A percentile compares a stretch with the other conserved stretches of the same genome.
Conservation (phyloP, 2,888 invertebrate genomes). For the Drosophila helvetica region DNA sequence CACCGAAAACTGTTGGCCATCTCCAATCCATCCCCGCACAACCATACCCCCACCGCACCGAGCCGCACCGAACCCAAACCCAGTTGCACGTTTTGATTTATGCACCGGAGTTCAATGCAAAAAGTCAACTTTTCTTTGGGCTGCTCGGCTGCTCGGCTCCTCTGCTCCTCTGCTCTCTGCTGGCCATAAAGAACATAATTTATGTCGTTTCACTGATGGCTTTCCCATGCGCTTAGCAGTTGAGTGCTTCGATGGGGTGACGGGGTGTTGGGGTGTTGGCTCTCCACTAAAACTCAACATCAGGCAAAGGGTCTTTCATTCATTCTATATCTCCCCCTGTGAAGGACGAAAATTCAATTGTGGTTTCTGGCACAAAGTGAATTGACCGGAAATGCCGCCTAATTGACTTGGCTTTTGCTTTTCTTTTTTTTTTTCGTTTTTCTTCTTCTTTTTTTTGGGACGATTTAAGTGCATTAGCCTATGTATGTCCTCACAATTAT, state of each 20-base stretch:
- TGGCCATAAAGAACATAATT: conserved; percentile 71
- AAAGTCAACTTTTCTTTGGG: conserved; percentile 65
- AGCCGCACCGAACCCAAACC: conserved; percentile 1
- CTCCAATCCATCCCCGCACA: not conserved
- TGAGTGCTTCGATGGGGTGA: conserved; percentile 43
- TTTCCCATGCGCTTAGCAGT: conserved; percentile 40
- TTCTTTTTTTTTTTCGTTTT: not conserved
- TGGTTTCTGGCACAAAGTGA: conserved; percentile 27
- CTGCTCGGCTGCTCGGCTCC: conserved; percentile 18
- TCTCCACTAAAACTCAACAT: not conserved
- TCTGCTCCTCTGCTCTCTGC: not conserved
- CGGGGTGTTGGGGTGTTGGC: not conserved
- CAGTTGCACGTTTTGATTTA: conserved; percentile 65
- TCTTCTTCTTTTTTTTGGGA: not conserved
- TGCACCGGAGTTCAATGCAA: conserved; percentile 73
- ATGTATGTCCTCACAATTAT: conserved; percentile 45
- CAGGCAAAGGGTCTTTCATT: conserved; percentile 1
- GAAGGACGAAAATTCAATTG: conserved; percentile 34
- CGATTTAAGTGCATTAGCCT: conserved; percentile 59
- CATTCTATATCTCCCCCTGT: conserved; percentile 1
- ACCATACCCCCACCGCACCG: not conserved
- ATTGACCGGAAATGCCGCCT: conserved; percentile 53
- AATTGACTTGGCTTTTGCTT: conserved; percentile 63
- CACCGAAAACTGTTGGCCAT: not conserved
- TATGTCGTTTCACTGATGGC: conserved; percentile 58